Evolutionary conservation across 2,113 vertebrate species (phyloP), one percentile per base, ranked within the genome.

Genomic region (Hippocampus abdominalis): DNA sequence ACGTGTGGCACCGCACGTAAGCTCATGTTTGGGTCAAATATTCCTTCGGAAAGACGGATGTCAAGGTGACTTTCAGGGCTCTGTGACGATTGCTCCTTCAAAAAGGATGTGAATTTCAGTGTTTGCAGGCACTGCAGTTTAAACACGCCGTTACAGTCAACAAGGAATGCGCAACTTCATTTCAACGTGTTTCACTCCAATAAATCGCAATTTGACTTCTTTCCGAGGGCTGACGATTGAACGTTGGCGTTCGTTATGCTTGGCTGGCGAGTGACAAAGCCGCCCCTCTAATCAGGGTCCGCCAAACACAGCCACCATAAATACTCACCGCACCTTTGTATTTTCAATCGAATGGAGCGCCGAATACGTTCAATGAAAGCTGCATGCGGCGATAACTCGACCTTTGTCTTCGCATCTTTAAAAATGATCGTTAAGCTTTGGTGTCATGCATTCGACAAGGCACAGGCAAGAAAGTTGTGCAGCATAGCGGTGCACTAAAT

Each of bases 121-220:
- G 15, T 60, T 29, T 60, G 27, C 27, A 8, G 16, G 66, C 51
- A 25, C 20, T 77, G 81, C 65, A 79, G 66, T 77, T 32, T n/a
- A 79, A 77, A 86, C 76, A 81, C 9, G 42, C 66, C 53, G 71
- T 8, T 62, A 78, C 36, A 29, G 25, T 70, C 53, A 85, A 80
- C 8, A 69, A 27, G 44, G 42, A 20, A 3, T 4, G 25, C 23
- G n/a, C 40, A 39, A 21, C 62, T 54, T 46, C 4, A 63, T 32
- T 62, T 44, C 29, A 67, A 29, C 25, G 8, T n/a, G 4, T 16
- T 11, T 8, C 29, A 23, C 25, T 16, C 2, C 51, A 57, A 54
- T 21, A 48, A 8, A 53, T 32, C 20, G 25, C 21, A 42, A 57
- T 57, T 40, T 21, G 8, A 23, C 67, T 40, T 57, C 23, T 70